Evolutionary conservation across 2,797 vertebrate genomes (phyloP).

Genomic region (Acipenser transmontanus): DNA sequence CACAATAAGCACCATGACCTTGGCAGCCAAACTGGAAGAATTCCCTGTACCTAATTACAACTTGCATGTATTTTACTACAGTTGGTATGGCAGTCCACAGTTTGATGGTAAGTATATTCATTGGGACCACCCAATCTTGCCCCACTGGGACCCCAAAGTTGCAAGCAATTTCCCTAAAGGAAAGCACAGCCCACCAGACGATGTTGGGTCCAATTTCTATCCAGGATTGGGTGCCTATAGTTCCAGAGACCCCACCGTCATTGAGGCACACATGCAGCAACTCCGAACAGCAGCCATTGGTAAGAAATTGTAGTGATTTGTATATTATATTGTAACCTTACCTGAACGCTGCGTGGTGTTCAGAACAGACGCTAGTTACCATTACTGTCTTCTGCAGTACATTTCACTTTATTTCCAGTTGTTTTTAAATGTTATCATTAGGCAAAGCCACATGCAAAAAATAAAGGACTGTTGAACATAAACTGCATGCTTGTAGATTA

Average conservation of each 20-base stretch:
- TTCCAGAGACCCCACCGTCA: constrained; percentile 79
- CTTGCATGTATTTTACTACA: constrained; percentile 88
- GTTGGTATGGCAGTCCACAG: constrained; percentile 87
- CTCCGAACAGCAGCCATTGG: constrained; percentile 81
- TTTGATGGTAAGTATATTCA: constrained; percentile 90
- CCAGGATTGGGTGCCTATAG: constrained; percentile 89
- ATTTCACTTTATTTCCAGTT: too few species aligned
- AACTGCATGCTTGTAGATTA: too few species aligned
- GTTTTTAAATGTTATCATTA: too few species aligned
- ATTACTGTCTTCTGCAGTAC: too few species aligned
- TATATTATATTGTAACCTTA: too few species aligned
- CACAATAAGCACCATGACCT: constrained; percentile 29
- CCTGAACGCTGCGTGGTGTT: too few species aligned
- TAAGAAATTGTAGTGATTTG: constrained; percentile 42
- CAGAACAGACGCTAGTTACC: too few species aligned
- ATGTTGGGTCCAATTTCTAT: constrained; percentile 90
- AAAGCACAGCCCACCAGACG: constrained; percentile 81
- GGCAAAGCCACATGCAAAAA: too few species aligned
- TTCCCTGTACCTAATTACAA: constrained; percentile 81
- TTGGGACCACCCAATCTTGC: constrained; percentile 84
- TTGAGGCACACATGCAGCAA: constrained; percentile 92
- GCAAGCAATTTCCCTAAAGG: constrained; percentile 78
- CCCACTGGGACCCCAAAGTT: constrained; percentile 89
- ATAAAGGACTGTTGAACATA: too few species aligned
- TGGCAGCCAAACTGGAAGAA: constrained; percentile 50